Base-by-base conservation (phyloP, 1,140 invertebrate genomes). In the Olivierus martensii region DNA sequence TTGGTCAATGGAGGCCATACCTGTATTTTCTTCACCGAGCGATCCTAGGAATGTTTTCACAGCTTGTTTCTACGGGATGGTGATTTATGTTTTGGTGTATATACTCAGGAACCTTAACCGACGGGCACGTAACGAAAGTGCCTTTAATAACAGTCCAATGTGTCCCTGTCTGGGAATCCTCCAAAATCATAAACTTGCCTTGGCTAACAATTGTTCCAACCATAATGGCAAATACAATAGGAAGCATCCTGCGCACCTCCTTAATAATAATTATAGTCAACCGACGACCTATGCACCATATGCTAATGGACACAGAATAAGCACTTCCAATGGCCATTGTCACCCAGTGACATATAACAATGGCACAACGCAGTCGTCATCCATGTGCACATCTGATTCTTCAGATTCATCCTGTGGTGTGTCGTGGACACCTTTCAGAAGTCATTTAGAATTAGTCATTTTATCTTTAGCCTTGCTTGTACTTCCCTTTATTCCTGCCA, bases 1-100 rank as follows among this genome's bases (percentile, higher is more conserved):
- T 66, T 95, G 90, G 90, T 89, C 87, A 3, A 94, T 94, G 90
- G 88, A 90, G 59, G 80, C 89, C 1, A 80, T 95, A 58, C 85
- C 88, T 1, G 73, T 84, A 49, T 77, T 95, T 53, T 79, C 75
- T 1, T 75, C 77, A 5, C 46, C 87, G 4, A 71, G 75, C 51
- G 90, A 95, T 69, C 65, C 75, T 0, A 72, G 89, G 46, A 91
- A 90, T 65, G 62, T 84, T 5, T 70, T 79, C 39, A 78, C 82
- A 1, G 59, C 81, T 9, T 66, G 77, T 11, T 81, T 93, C 52
- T 94, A 91, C 15, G 46, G 35, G 0, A 17, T 38, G 28, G 28
- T 28, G 28, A 28, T 28, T 28, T 28, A 28, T 28, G 28, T 28
- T 28, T 28, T 28, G 28, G 28, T 28, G 28, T 28, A 28, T 28